Evolutionary conservation across 2,113 vertebrate species (phyloP).

Genomic region (Eulemur macaco): DNA sequence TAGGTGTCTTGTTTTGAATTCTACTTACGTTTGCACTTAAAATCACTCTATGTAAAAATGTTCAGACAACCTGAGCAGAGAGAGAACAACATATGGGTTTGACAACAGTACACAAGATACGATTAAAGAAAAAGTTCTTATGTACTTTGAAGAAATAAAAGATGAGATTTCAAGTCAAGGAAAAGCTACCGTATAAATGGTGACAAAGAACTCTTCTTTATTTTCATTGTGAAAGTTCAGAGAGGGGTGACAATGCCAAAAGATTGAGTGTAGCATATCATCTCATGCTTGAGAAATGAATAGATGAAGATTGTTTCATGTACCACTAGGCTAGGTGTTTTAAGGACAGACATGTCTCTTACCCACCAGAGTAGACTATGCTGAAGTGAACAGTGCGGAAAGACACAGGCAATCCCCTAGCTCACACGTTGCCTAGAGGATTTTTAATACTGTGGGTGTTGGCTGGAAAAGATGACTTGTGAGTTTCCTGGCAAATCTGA

Average conservation of each 20-base stretch:
- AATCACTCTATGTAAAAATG: neutral
- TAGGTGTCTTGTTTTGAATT: neutral
- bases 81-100: neutral
- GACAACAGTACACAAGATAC: neutral
- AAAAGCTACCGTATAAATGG: neutral
- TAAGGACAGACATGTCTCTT: neutral
- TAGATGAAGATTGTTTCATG: neutral
- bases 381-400: neutral
- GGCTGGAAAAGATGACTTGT: neutral
- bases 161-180: neutral
- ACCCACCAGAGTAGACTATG: neutral
- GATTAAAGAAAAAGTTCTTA: neutral
- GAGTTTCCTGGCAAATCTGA: neutral
- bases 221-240: neutral
- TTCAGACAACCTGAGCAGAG: neutral
- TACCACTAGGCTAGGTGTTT: neutral
- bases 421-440: neutral
- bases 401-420: neutral
- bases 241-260: neutral
- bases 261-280: too few species aligned
- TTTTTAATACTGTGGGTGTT: neutral
- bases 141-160: neutral
- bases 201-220: neutral
- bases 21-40: neutral
- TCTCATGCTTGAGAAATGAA: neutral